phyloP scores from a whole-genome alignment of 30 jellyfish, hydroid and myxozoan genomes.

The Sanderia malayensis region DNA sequence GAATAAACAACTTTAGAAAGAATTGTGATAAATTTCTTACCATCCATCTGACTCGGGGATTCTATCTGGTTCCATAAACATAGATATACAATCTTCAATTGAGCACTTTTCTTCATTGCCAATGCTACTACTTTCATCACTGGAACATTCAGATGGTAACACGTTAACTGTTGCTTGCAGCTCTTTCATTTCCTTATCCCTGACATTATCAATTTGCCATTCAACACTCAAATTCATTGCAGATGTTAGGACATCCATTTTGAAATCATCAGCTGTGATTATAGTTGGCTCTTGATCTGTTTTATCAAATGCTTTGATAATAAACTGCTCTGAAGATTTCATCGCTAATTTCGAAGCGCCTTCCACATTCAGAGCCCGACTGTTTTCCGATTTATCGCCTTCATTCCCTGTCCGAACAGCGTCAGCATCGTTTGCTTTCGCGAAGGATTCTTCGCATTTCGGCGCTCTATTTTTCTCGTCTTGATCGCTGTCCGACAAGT shows the following conservation, averaged over 20 bases:
- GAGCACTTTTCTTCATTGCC: constrained; percentile 53
- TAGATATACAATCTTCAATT: constrained; percentile 69
- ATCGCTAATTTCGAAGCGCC: constrained; percentile 36
- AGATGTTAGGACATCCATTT: constrained; percentile 38
- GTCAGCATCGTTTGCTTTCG: not conserved
- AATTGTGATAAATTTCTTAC: constrained; percentile 48
- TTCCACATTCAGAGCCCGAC: constrained; percentile 31
- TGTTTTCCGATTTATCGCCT: constrained; percentile 35
- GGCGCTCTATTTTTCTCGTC: constrained; percentile 31
- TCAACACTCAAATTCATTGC: constrained; percentile 61
- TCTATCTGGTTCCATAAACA: constrained; percentile 93
- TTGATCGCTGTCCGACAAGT: constrained; percentile 42
- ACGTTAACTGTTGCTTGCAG: constrained; percentile 33
- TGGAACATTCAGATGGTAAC: not conserved
- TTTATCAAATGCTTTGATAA: constrained; percentile 57
- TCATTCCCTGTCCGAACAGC: not conserved
- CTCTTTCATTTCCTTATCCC: constrained; percentile 42
- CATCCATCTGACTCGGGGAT: constrained; percentile 81
- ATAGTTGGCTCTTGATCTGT: constrained; percentile 60
- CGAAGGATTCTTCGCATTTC: constrained; percentile 10
- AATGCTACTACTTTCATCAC: constrained; percentile 20
- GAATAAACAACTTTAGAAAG: not conserved
- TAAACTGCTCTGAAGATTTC: constrained; percentile 20
- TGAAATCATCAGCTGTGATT: constrained; percentile 52
- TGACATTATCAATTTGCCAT: constrained; percentile 63